Base-by-base conservation (phyloP, 92 coral and sea anemone genomes). In the Zoanthus gigantus region DNA sequence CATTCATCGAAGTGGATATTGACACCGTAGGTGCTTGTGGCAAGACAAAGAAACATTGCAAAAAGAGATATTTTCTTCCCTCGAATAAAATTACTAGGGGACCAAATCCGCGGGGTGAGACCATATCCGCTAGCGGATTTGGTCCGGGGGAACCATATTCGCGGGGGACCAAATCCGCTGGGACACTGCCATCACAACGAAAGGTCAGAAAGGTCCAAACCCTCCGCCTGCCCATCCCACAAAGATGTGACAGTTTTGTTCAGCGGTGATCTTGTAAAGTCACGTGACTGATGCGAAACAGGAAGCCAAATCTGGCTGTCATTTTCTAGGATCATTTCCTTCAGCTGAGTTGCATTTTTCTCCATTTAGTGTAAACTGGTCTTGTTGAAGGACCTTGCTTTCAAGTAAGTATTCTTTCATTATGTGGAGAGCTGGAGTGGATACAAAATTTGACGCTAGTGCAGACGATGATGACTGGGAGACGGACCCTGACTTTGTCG, bases 401-500 rank as follows among this genome's bases (percentile, higher is more conserved):
- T 69, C 45, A 30, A 31, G 29, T 30, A 69, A 69, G 6, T 34
- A 12, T 16, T 29, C 23, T 28, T 32, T 65, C 29, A 81, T 31
- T 58, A 95, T 95, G 98, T 95, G 98, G 98, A 79, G 88, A 84
- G 96, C 86, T 10, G 96, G 94, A 34, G 65, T 76, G 56, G 90
- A 93, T 76, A 73, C 92, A 5, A 83, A 85, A 44, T 50, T 83
- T 29, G 78, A 79, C 72, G 86, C 83, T 71, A 77, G 16, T 53
- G 95, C 83, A 42, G 98, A 95, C 56, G 98, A 97, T 44, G 99
- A 97, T 73, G 99, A 97, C 79, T 97, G 99, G 99, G 99, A 97
- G 45, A 97, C 99, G 7, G 99, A 97, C 76, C 99, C 99, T 18
- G 99, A 97, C 90, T 97, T 97, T 83, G 99, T 97, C 77, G 99